Evolutionary conservation across 2,113 vertebrate species (phyloP).

Genomic region (Dromaius novaehollandiae): DNA sequence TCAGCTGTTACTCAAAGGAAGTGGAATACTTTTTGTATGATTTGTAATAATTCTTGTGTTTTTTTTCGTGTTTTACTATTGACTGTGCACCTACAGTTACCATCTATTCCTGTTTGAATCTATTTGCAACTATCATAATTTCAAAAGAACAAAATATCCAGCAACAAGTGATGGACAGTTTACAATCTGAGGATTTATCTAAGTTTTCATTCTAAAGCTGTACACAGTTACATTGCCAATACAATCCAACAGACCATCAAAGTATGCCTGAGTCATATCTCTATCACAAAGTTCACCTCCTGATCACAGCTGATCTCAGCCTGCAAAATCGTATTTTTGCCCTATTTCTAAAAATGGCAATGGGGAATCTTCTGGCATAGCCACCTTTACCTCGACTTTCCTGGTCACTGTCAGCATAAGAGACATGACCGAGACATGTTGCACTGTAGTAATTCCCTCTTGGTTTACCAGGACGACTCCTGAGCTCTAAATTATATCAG

Average conservation of each 20-base stretch:
- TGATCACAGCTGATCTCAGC: not conserved
- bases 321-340: not conserved
- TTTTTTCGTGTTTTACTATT: not conserved
- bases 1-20: not conserved
- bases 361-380: not conserved
- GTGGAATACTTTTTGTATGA: not conserved
- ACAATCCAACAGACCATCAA: not conserved
- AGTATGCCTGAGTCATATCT: not conserved
- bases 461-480: not conserved
- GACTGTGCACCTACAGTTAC: not conserved
- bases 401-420: not conserved
- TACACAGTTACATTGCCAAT: not conserved
- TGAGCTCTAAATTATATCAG: not conserved
- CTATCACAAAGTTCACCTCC: not conserved
- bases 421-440: not conserved
- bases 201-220: not conserved
- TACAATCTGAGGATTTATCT: not conserved
- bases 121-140: not conserved
- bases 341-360: not conserved
- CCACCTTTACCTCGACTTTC: not conserved
- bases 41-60: not conserved
- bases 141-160: not conserved
- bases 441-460: not conserved
- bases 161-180: not conserved
- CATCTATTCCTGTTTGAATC: not conserved